Percentiles rank a stretch among this genome's conserved stretches.
Evolutionary conservation across 92 coral and sea anemone species (phyloP).

Genomic region (Epizoanthus illoricatus): DNA sequence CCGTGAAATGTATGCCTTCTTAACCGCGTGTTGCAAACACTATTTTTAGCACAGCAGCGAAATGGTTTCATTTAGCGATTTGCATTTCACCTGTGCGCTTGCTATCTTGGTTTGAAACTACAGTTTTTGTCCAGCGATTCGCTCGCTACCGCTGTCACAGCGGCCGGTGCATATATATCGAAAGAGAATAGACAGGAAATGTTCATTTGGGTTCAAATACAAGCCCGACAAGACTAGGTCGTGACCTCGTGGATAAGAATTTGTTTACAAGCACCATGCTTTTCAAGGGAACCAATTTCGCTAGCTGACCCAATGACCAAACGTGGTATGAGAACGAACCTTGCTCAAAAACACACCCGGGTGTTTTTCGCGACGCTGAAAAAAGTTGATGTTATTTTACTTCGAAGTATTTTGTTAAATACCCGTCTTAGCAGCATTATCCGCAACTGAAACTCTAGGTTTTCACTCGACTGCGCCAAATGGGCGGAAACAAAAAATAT

Average conservation of each 20-base stretch:
- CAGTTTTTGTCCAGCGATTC: neutral
- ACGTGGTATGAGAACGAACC: conserved; percentile 33
- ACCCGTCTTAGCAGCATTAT: neutral
- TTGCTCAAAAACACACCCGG: conserved; percentile 5
- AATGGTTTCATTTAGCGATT: conserved; percentile 9
- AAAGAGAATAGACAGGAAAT: conserved; percentile 43
- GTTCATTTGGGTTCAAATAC: conserved; percentile 33
- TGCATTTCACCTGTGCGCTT: conserved; percentile 29
- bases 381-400: neutral
- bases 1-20: conserved; percentile 5
- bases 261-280: conserved; percentile 40
- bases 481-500: conserved; percentile 38
- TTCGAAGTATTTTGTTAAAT: neutral
- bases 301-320: conserved; percentile 43
- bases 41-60: conserved; percentile 32
- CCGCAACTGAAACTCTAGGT: neutral
- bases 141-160: neutral
- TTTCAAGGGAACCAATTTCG: conserved; percentile 30
- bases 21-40: neutral
- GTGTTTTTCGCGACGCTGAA: conserved; percentile 3
- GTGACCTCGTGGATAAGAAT: conserved; percentile 34
- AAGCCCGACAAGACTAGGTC: conserved; percentile 43
- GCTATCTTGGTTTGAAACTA: conserved; percentile 1
- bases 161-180: conserved; percentile 15
- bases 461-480: conserved; percentile 26